Percentiles rank a stretch among this genome's conserved stretches.
phyloP scores from a whole-genome alignment of 2,797 vertebrate species.

The Chelidonichthys spinosus region DNA sequence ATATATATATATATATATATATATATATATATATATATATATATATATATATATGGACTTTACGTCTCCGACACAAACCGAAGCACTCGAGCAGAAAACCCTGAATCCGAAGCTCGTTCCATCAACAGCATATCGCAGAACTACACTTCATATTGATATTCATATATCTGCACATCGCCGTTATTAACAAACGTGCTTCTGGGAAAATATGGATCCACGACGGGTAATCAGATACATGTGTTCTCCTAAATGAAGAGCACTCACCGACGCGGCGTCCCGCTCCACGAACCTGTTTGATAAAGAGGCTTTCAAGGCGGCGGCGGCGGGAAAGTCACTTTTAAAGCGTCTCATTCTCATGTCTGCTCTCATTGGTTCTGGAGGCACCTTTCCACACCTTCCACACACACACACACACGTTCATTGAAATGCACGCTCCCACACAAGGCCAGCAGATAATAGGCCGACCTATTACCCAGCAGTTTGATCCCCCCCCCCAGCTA shows the following conservation, averaged over 20 bases:
- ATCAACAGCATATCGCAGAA: conserved; percentile 41
- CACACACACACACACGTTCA: no score
- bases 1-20: no score
- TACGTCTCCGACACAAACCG: not conserved
- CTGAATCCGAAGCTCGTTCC: conserved; percentile 28
- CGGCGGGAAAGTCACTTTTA: conserved; percentile 60
- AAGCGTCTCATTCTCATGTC: conserved; percentile 39
- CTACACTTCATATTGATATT: not conserved
- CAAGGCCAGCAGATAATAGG: conserved; percentile 83
- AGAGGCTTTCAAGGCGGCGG: conserved; percentile 51
- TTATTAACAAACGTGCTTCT: conserved; percentile 29
- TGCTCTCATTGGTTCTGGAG: conserved; percentile 58
- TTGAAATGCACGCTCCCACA: conserved; percentile 82
- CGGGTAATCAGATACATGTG: conserved; percentile 70
- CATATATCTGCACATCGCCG: conserved; percentile 17
- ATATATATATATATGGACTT: conserved; percentile 1
- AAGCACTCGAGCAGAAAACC: conserved; percentile 13
- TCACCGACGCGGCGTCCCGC: conserved; percentile 39
- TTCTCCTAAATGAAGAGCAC: conserved; percentile 75
- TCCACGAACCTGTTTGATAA: conserved; percentile 52
- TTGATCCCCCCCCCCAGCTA: conserved; percentile 66
- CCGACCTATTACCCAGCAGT: conserved; percentile 79
- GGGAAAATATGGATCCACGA: conserved; percentile 41
- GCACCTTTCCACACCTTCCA: conserved; percentile 62
- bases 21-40: no score